phyloP scores from a whole-genome alignment of 2,113 vertebrate genomes.

The Syngnathus scovelli region DNA sequence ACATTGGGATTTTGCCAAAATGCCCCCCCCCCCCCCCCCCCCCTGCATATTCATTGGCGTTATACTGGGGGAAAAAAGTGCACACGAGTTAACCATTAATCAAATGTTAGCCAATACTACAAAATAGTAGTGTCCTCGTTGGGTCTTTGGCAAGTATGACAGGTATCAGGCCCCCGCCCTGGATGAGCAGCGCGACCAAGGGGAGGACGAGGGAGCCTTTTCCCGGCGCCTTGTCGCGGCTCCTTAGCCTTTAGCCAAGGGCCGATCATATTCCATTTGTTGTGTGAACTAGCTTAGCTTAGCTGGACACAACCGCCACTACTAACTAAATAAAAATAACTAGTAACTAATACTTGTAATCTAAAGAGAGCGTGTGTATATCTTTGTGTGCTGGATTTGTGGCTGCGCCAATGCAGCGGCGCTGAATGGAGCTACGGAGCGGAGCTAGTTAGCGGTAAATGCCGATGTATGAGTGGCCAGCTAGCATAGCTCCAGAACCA shows the following conservation, averaged over 20 bases:
- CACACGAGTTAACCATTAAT: conserved; percentile 21
- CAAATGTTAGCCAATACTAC: conserved; percentile 17
- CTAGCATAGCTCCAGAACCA: conserved; percentile 67
- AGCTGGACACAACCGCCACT: conserved; percentile 32
- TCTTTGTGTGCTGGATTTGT: conserved; percentile 49
- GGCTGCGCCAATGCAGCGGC: conserved; percentile 42
- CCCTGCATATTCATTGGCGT: not conserved
- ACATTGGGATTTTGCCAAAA: conserved; percentile 15
- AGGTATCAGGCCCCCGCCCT: conserved; percentile 44
- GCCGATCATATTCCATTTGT: conserved; percentile 48
- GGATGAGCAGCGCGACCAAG: conserved; percentile 56
- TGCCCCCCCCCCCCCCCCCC: not conserved
- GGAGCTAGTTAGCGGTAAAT: conserved; percentile 65
- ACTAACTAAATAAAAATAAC: not conserved
- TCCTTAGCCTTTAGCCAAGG: conserved; percentile 66
- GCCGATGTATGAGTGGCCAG: conserved; percentile 71
- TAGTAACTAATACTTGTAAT: conserved; percentile 25
- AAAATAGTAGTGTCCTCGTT: not conserved
- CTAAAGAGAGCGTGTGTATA: conserved; percentile 10
- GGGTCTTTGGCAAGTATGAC: conserved; percentile 12
- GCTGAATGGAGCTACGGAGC: conserved; percentile 34
- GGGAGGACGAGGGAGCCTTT: conserved; percentile 47
- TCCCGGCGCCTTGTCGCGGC: conserved; percentile 65
- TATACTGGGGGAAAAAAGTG: not conserved
- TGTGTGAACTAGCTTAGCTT: conserved; percentile 55